Base-by-base conservation (phyloP, 2,797 vertebrate genomes). In the Tachyglossus aculeatus region DNA sequence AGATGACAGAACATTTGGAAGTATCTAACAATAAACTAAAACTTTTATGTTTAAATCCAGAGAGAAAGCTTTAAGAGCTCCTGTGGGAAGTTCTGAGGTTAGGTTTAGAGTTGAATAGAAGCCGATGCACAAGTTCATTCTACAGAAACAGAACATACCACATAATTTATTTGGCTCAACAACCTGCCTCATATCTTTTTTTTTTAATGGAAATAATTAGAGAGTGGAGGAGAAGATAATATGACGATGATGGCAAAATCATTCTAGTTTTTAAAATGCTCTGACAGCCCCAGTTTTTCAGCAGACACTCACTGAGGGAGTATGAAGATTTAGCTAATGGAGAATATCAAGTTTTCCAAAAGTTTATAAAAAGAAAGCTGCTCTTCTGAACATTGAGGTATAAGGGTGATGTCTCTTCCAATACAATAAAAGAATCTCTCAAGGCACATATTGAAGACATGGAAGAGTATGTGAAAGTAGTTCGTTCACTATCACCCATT, bases 141-240 rank as follows among this genome's bases (percentile, higher is more conserved):
- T 38, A 27, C 33, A 81, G 68, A 63, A 74, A 58, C 6, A 39
- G 50, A 72, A 78, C 11, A 1, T 36, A n/a, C n/a, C n/a, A n/a
- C n/a, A n/a, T n/a, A n/a, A 37, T 27, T 84, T 80, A 71, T 50
- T 79, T 18, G 78, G 56, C 52, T 43, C 55, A 54, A 60, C n/a
- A 80, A 77, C 77, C 63, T 53, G 70, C 36, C 31, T 73, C 40
- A 55, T 34, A 61, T 22, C 54, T 40, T 33, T 64, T 55, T 80
- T 9, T 54, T 47, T 33, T 51, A 58, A 75, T 12, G 65, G 41
- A 74, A 27, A 55, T 63, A 62, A 48, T 67, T 25, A 18, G 38
- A 71, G 64, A 31, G 15, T 7, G 63, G n/a, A 9, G 33, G 5
- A 47, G 50, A 45, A 19, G 63, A 78, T 79, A 84, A 71, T 2